Percentiles rank a stretch among this genome's conserved stretches.
phyloP scores from a whole-genome alignment of 2,797 vertebrate genomes.

The Cygnus olor region DNA sequence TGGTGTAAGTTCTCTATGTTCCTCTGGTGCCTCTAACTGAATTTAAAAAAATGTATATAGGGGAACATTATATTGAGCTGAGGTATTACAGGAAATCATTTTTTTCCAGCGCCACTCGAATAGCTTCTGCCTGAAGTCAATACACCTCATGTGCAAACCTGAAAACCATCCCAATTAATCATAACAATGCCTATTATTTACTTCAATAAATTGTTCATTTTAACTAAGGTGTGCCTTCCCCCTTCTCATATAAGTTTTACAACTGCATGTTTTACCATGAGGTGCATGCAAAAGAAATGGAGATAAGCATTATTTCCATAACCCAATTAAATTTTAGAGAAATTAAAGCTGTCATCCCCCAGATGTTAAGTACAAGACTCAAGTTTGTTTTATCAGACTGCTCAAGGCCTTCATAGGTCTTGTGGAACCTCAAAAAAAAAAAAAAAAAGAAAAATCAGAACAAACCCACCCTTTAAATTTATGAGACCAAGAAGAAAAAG shows the following conservation, averaged over 20 bases:
- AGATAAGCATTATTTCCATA: not conserved
- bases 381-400: not conserved
- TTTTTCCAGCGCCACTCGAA: not conserved
- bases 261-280: not conserved
- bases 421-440: not conserved
- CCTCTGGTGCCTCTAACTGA: slow-evolving; percentile 82
- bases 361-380: rapidly evolving
- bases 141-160: rapidly evolving
- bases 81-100: rapidly evolving
- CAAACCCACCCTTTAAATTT: not conserved
- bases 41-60: not conserved
- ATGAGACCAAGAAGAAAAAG: not conserved
- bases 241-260: not conserved
- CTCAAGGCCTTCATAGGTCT: not conserved
- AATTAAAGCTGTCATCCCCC: not conserved
- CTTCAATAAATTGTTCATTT: rapidly evolving
- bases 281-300: not conserved
- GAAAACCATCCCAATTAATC: rapidly evolving
- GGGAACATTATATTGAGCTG: rapidly evolving
- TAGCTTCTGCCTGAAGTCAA: not conserved
- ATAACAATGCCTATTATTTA: rapidly evolving
- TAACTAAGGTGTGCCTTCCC: not conserved
- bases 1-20: slow-evolving; percentile 77
- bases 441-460: too few relatives aligned
- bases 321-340: rapidly evolving